Evolutionary conservation across 1,140 invertebrate species (phyloP).

Genomic region (Brachionus paranguensis): DNA sequence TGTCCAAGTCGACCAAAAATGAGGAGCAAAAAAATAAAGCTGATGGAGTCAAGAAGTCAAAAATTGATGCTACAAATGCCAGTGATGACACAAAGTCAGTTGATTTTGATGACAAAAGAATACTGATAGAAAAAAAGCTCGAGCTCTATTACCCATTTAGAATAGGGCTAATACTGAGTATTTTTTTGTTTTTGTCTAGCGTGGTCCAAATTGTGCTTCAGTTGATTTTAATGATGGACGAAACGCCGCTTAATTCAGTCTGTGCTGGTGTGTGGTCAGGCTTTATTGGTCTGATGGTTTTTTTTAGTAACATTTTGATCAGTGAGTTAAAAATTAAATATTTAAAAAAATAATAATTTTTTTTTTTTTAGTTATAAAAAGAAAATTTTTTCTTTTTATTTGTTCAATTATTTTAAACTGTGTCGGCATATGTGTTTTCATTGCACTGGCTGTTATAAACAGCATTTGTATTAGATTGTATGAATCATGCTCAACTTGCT

Average conservation of each 20-base stretch:
- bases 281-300: neutral
- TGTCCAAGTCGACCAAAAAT: neutral
- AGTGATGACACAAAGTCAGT: neutral
- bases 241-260: neutral
- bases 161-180: neutral
- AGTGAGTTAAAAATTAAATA: neutral
- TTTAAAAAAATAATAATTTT: neutral
- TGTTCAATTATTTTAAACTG: neutral
- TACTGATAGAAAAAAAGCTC: neutral
- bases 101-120: neutral
- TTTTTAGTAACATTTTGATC: neutral
- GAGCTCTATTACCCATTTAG: neutral
- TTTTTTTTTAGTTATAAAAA: neutral
- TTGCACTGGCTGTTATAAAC: constrained; percentile 15
- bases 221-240: neutral
- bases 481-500: neutral
- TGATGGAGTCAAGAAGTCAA: neutral
- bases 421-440: neutral
- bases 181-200: neutral
- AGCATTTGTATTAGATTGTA: neutral
- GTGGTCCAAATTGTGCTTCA: neutral
- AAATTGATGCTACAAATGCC: neutral
- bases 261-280: neutral
- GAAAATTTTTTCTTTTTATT: neutral
- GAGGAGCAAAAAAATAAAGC: neutral